These are phyloP conservation scores for Sycophila sp. DNA, from an alignment of 1,140 invertebrate species.

Conservation along the genomic window DNA sequence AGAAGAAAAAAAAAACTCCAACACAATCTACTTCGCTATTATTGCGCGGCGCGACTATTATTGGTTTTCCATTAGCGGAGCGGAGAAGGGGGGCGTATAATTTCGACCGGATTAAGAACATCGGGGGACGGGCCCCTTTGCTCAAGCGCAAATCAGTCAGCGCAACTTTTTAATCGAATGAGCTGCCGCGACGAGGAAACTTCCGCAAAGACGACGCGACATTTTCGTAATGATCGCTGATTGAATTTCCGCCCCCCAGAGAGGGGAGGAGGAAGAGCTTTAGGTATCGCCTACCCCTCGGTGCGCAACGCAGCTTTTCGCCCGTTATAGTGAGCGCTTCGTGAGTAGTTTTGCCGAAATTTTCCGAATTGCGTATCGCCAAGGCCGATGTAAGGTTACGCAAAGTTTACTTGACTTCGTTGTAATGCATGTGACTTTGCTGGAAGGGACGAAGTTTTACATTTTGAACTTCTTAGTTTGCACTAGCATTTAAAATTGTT, in stretches of 20 bases:
- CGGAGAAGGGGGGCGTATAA: background rate
- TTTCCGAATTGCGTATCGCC: no score
- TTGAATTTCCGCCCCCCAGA: background rate
- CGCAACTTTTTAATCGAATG: slow-evolving; percentile 35
- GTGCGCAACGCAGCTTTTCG: background rate
- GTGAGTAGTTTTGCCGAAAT: background rate
- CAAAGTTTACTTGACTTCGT: no score
- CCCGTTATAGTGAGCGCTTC: background rate
- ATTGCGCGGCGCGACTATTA: slow-evolving; percentile 18
- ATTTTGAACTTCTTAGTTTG: no score
- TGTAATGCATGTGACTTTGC: no score
- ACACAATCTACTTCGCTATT: slow-evolving; percentile 5
- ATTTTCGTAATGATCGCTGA: slow-evolving; percentile 22
- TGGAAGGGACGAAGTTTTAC: no score
- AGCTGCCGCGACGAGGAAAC: background rate
- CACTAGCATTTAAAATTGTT: no score
- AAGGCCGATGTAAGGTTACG: no score
- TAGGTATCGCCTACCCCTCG: no score
- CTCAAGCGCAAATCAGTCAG: background rate
- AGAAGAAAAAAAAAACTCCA: background rate
- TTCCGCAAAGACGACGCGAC: slow-evolving; percentile 17
- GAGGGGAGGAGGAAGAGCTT: no score
- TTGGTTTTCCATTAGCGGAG: slow-evolving; percentile 24
- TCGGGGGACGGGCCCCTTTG: background rate
- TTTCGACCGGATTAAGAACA: slow-evolving; percentile 31